Percentiles rank a stretch among this genome's conserved stretches.
These are phyloP conservation scores for Chionoecetes opilio DNA, from an alignment of 1,140 invertebrate genomes.

Conservation along the genomic window DNA sequence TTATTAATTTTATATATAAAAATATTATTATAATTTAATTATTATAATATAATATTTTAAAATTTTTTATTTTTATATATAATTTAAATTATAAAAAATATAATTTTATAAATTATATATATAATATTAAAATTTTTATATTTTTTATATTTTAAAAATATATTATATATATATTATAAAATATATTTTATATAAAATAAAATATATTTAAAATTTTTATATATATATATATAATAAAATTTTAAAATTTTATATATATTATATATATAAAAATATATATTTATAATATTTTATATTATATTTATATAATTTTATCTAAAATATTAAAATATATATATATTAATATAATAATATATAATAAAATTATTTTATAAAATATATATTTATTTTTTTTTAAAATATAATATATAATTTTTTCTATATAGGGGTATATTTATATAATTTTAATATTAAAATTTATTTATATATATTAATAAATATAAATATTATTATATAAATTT, in stretches of 20 bases:
- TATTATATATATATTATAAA: background rate
- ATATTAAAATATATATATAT: background rate
- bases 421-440: no score
- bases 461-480: background rate
- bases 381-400: background rate
- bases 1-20: background rate
- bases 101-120: background rate
- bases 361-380: background rate
- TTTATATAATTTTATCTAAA: no score
- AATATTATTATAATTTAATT: background rate
- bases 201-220: background rate
- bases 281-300: background rate
- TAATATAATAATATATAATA: background rate
- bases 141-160: background rate
- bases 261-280: constrained; percentile 13
- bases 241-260: background rate
- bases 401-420: background rate
- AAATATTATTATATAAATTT: background rate
- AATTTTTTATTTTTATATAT: background rate
- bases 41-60: background rate
- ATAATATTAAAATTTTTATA: background rate
- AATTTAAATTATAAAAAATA: background rate
- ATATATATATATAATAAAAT: background rate
- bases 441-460: no score
- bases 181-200: background rate